Base-by-base conservation (phyloP, 2,113 vertebrate genomes). In the Bubo blakistoni region DNA sequence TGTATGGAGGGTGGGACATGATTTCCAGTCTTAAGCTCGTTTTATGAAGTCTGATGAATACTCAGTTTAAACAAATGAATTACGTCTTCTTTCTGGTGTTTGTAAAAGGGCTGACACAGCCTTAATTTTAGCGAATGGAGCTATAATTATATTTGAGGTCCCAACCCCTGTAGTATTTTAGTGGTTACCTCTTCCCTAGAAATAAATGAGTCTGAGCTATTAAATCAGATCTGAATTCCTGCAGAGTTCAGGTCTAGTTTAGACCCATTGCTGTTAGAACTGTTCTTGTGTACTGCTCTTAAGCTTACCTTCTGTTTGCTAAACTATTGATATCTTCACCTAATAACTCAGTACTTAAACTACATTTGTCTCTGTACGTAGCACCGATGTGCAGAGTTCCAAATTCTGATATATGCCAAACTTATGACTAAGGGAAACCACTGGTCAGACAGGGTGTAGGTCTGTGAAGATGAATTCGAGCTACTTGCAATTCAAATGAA, bases 51-150 rank as follows among this genome's bases (percentile, higher is more conserved):
- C 84, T 78, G 87, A 52, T 25, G 91, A 83, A 46, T 32, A 11
- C 89, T 88, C 15, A 2, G 51, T 87, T 87, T 81, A 69, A 92
- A 36, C 94, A 94, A 81, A 81, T 62, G 74, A 87, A 22, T 93
- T 95, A 17, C 52, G 5, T 96, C 52, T 87, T 81, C 77, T 40
- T 95, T 86, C 79, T 91, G 88, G 59, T 38, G 49, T 42, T 65
- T 44, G 34, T 62, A 24, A 69, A 91, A 95, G 81, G 91, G 96
- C 96, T 97, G 97, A 97, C 49, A 2, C 94, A 93, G 94, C 95
- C 88, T 83, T 63, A 58, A 88, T 95, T 95, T 72, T 71, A 67
- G 73, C 5, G 1, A 85, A 17, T 26, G 55, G 93, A 70, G 63
- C 96, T 91, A 7, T 96, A 93, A 94, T 97, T 97, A 90, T 52